Evolutionary conservation across 2,113 vertebrate genomes (phyloP), one percentile per base, ranked within the genome.

Genomic region (Myiozetetes cayanensis): DNA sequence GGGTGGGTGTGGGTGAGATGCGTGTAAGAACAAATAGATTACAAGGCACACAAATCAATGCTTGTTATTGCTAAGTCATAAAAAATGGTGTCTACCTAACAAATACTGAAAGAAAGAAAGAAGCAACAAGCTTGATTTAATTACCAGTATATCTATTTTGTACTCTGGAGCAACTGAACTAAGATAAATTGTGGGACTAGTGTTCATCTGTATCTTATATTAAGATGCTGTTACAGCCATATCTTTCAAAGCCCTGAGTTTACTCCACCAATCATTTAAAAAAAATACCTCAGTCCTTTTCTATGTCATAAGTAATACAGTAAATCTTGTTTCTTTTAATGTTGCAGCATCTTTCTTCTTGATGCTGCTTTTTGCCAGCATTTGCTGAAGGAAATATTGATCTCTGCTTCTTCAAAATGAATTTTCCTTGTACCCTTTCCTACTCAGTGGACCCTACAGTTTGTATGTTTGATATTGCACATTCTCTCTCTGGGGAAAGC

Each of bases 11-110:
- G 79, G 85, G 85, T 0, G 20, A 90, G 82, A 84, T 33, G 52
- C 44, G 14, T 56, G 76, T 74, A 72, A 71, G 65, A 90, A 74
- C 72, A 94, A 91, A 91, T n/a, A 78, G 63, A 90, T 96, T 96
- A 92, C 90, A 79, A 76, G 76, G 71, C 47, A 76, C 58, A 93
- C 85, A 95, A 89, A 97, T 96, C 91, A 94, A 95, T 96, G 83
- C 91, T 90, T 89, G 79, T 87, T 93, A 86, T 83, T 87, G 73
- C 50, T 55, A 89, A 86, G 33, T 78, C 71, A 83, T 91, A 92
- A 94, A 95, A 93, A 89, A 91, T 77, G 53, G 37, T 87, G 87
- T 74, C 63, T 78, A 71, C 59, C 75, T 86, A 78, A 65, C 77
- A 83, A 77, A 76, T 46, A 41, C 58, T 50, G 58, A 93, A 91